A percentile compares a stretch with the other conserved stretches of the same genome.
phyloP scores from a whole-genome alignment of 53 echinoderm and acorn worm species.

The Holothuria scabra region DNA sequence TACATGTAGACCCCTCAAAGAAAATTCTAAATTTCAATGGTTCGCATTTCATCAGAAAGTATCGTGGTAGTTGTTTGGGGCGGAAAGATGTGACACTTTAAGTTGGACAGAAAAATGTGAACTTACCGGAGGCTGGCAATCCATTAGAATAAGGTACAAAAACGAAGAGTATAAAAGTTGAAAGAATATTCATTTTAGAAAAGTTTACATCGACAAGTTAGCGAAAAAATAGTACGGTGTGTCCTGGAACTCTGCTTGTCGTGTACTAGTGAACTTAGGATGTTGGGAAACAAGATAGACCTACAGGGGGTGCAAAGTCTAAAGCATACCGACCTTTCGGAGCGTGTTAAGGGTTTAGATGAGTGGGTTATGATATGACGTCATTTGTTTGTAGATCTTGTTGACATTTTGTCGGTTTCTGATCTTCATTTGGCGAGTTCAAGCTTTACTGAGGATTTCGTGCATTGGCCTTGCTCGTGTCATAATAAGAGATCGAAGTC shows the following conservation, averaged over 20 bases:
- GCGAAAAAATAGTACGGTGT: neutral
- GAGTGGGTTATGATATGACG: slow-evolving; percentile 36
- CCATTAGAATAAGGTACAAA: neutral
- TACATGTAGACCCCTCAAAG: no score
- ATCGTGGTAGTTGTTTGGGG: no score
- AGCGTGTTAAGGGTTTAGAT: slow-evolving; percentile 24
- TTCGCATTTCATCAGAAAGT: no score
- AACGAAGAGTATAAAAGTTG: neutral
- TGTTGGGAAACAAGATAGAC: neutral
- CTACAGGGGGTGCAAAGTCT: slow-evolving; percentile 24
- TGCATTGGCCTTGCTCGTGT: neutral
- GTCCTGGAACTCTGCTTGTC: neutral
- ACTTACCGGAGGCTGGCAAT: slow-evolving; percentile 3
- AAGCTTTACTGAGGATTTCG: neutral
- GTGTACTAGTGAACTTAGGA: neutral
- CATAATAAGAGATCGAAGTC: neutral
- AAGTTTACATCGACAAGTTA: neutral
- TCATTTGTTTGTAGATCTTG: slow-evolving; percentile 15
- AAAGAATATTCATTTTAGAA: neutral
- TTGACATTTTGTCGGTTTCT: slow-evolving; percentile 7
- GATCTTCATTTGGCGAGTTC: neutral
- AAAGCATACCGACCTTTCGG: neutral
- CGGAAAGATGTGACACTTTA: no score
- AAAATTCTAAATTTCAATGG: no score
- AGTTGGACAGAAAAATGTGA: neutral